Evolutionary conservation across 2,888 invertebrate species (phyloP).

Genomic region (Sinohyriopsis cumingii): DNA sequence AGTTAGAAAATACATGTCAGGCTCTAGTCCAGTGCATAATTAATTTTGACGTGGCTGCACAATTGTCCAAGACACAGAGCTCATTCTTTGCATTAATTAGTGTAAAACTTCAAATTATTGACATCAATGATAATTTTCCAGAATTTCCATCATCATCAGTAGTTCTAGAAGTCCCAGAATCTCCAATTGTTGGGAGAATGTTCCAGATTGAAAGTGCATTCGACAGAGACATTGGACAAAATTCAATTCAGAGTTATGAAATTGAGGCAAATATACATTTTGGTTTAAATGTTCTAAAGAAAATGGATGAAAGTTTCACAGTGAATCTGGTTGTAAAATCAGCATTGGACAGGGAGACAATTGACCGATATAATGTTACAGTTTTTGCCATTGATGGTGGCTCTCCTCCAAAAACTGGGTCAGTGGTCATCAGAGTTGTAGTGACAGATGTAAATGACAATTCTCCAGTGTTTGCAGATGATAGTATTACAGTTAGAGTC

Average conservation of each 20-base stretch:
- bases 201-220: constrained; percentile 5
- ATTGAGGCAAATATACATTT: constrained; percentile 3
- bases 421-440: constrained; percentile 1
- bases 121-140: constrained; percentile 41
- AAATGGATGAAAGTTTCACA: constrained; percentile 12
- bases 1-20: not conserved
- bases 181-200: not conserved
- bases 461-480: constrained; percentile 7
- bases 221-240: constrained; percentile 8
- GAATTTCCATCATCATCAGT: constrained; percentile 16
- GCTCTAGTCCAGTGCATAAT: not conserved
- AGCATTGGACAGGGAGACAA: constrained; percentile 21
- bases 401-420: constrained; percentile 1
- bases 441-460: constrained; percentile 15
- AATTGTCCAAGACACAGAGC: constrained; percentile 1
- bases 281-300: constrained; percentile 2
- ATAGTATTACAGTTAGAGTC: constrained; percentile 3
- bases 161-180: constrained; percentile 3
- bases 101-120: constrained; percentile 30
- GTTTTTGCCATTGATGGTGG: constrained; percentile 15
- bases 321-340: constrained; percentile 11
- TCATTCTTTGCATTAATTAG: constrained; percentile 30
- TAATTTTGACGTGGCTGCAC: not conserved
- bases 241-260: constrained; percentile 7
- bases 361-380: constrained; percentile 17